phyloP scores from a whole-genome alignment of 23 tunicate species.

The Corella eumyota region DNA sequence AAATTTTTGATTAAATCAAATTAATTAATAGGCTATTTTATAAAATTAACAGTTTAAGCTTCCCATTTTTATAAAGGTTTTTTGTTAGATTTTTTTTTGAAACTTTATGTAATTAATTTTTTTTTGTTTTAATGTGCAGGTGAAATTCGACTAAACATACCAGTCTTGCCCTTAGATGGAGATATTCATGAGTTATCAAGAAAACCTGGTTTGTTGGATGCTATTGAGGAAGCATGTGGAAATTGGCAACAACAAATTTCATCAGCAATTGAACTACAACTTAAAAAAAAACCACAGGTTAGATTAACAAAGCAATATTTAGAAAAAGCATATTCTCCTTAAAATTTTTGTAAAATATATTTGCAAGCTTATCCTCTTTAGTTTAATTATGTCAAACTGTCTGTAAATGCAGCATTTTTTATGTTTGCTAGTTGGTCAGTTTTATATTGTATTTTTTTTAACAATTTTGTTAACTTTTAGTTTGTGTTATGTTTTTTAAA shows the following conservation, averaged over 20 bases:
- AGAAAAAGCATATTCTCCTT: no score
- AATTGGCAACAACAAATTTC: conserved; percentile 94
- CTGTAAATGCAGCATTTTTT: no score
- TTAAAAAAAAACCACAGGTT: conserved; percentile 81
- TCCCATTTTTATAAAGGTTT: not conserved
- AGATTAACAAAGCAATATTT: no score
- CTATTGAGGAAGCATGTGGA: conserved; percentile 77
- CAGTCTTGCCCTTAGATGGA: conserved; percentile 51
- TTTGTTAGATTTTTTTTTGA: not conserved
- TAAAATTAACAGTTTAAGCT: not conserved
- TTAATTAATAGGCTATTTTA: not conserved
- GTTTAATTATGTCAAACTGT: no score
- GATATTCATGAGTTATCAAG: conserved; percentile 42
- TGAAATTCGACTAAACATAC: conserved; percentile 78
- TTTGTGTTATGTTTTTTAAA: no score
- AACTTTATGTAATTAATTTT: not conserved
- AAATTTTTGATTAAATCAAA: not conserved
- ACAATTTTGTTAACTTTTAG: no score
- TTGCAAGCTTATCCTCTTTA: no score
- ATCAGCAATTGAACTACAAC: conserved; percentile 84
- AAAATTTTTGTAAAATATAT: no score
- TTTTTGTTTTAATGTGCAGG: conserved; percentile 20
- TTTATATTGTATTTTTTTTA: no score
- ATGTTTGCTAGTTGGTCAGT: no score
- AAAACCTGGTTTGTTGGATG: conserved; percentile 40